Base-by-base conservation (phyloP, 2,797 vertebrate genomes). In the Spondyliosoma cantharus region DNA sequence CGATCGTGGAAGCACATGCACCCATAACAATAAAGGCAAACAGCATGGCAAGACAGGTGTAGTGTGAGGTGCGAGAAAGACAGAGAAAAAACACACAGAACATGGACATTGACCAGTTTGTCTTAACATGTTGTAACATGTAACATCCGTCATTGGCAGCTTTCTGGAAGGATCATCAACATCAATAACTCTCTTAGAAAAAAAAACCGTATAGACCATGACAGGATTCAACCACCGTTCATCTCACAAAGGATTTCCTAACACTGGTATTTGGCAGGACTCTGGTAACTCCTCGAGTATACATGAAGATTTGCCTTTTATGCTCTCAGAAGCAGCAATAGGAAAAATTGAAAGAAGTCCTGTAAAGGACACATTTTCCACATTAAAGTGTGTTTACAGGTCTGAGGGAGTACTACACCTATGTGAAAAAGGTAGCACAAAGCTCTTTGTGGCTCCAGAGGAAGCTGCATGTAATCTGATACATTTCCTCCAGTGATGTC, bases 1-100 rank as follows among this genome's bases (percentile, higher is more conserved):
- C 64, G 62, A 77, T 72, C 64, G 66, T 74, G 76, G 67, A 79
- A 73, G 72, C 58, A 77, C 84, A 80, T 87, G 86, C 74, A 80
- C n/a, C 62, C 45, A 3, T 37, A 71, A 79, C 42, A 74, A 57
- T 20, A 71, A 73, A 67, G 27, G 48, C 49, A 71, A 72, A 70
- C 42, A 61, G 46, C 29, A 49, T 48, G 46, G 24, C 6, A 29
- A 37, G 3, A 63, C 13, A 54, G 48, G n/a, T 50, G 57, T n/a
- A 64, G 42, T 22, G 50, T 43, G 42, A 56, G 14, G 29, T 17
- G 42, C 43, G 14, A 54, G 20, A 45, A 15, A 4, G 58, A 69
- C 2, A 32, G 3, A 45, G 3, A 13, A 56, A 24, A 37, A 50
- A 42, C 45, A 53, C 17, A 19, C 24, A 63, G 54, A 45, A 20